A percentile compares a stretch with the other conserved stretches of the same genome.
Conservation (phyloP, 92 coral and sea anemone species). For the Umimayanthus chanpuru region DNA sequence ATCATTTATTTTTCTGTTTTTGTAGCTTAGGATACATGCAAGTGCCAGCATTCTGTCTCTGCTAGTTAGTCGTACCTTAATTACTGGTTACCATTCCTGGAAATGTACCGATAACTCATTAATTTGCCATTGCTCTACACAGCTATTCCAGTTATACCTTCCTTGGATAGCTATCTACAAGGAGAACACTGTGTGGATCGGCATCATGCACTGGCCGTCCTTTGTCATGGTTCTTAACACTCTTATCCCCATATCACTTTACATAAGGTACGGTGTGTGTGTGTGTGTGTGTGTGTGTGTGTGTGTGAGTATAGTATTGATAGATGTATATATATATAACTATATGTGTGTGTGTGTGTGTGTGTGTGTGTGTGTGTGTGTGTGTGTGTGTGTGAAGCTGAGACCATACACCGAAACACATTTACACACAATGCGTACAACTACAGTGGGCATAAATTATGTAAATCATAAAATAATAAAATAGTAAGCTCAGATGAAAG, state of each 20-base stretch:
- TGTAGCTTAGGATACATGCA: too few species aligned
- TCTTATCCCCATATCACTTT: slow-evolving; percentile 94
- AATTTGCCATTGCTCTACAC: neutral
- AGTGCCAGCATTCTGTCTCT: neutral
- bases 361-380: neutral
- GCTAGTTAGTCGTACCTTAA: neutral
- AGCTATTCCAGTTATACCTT: slow-evolving; percentile 83
- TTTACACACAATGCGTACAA: too few species aligned
- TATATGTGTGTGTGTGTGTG: too few species aligned
- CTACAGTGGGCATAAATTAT: too few species aligned
- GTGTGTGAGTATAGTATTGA: too few species aligned
- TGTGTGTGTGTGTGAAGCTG: neutral
- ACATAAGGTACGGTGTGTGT: slow-evolving; percentile 78
- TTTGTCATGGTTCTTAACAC: slow-evolving; percentile 96
- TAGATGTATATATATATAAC: too few species aligned
- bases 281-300: too few species aligned
- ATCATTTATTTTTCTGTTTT: neutral
- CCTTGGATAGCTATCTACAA: slow-evolving; percentile 85
- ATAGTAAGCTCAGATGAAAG: too few species aligned
- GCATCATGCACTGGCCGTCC: slow-evolving; percentile 95
- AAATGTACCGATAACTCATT: neutral
- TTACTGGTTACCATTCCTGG: neutral
- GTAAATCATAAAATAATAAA: too few species aligned
- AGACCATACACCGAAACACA: too few species aligned
- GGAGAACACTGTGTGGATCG: slow-evolving; percentile 79